phyloP scores from a whole-genome alignment of 2,888 invertebrate genomes.

The Meandrusa payeni region DNA sequence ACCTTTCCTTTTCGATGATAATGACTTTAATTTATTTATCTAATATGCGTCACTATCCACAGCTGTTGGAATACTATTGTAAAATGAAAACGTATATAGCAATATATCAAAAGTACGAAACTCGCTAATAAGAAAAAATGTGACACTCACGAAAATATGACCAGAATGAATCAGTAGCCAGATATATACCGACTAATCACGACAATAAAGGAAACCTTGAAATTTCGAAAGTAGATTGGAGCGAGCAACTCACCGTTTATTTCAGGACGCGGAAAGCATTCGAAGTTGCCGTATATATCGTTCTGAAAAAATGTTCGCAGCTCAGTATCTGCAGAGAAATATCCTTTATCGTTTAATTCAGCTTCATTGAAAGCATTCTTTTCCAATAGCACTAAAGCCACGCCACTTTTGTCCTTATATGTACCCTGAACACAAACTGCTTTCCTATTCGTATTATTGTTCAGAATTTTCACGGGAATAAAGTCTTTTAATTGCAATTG shows the following conservation, averaged over 20 bases:
- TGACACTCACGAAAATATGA: conserved; percentile 20
- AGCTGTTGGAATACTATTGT: too few species aligned
- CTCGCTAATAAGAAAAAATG: conserved; percentile 6
- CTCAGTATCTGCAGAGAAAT: conserved; percentile 82
- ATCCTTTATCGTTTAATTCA: conserved; percentile 75
- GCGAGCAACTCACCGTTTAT: conserved; percentile 81
- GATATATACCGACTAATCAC: conserved; percentile 37
- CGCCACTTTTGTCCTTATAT: conserved; percentile 82
- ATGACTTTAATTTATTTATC: conserved; percentile 15
- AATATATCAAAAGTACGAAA: background rate
- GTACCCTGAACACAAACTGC: conserved; percentile 85
- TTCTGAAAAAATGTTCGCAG: conserved; percentile 86
- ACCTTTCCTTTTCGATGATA: conserved; percentile 14
- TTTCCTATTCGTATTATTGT: conserved; percentile 87
- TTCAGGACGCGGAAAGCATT: conserved; percentile 82
- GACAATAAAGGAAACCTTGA: conserved; percentile 36
- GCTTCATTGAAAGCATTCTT: conserved; percentile 89
- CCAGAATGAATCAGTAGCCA: conserved; percentile 20
- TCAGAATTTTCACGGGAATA: conserved; percentile 83
- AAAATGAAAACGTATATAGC: background rate
- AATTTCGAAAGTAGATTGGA: conserved; percentile 41
- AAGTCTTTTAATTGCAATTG: conserved; percentile 83
- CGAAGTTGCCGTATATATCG: conserved; percentile 92
- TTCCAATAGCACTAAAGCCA: conserved; percentile 88
- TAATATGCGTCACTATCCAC: conserved; percentile 6